A percentile compares a stretch with the other conserved stretches of the same genome.
phyloP scores from a whole-genome alignment of 2,113 vertebrate species.

The Myotis yumanensis region DNA sequence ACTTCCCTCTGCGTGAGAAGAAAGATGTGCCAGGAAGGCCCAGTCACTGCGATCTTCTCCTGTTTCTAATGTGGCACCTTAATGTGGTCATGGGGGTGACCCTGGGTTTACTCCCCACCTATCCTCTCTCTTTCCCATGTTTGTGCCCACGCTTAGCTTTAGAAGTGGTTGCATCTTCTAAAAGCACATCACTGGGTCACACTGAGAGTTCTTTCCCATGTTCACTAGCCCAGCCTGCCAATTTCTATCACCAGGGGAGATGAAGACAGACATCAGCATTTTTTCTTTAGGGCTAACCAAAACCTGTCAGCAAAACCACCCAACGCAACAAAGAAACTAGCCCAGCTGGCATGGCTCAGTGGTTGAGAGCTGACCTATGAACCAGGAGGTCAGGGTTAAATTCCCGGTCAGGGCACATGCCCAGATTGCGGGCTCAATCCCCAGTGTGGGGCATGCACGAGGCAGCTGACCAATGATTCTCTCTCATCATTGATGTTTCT shows the following conservation, averaged over 20 bases:
- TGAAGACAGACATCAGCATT: not conserved
- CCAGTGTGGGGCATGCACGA: no score
- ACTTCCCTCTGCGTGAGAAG: not conserved
- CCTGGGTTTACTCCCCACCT: no score
- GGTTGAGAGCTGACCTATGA: no score
- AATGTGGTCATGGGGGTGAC: not conserved
- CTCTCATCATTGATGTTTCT: no score
- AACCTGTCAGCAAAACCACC: not conserved
- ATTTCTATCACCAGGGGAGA: not conserved
- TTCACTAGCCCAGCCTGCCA: not conserved
- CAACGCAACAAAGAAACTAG: not conserved
- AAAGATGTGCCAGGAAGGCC: not conserved
- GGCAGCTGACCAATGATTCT: no score
- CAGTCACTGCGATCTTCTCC: not conserved
- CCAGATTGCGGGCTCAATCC: no score
- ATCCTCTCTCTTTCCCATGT: not conserved
- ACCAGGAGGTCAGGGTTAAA: no score
- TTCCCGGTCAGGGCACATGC: no score
- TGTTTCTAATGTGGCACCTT: not conserved
- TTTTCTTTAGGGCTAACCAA: not conserved
- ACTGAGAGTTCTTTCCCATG: not conserved
- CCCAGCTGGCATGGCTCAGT: no score
- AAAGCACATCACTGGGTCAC: not conserved
- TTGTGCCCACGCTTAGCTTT: not conserved
- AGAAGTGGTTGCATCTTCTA: not conserved